Base-by-base conservation (phyloP, 2,888 invertebrate species). In the Lypha dubia region DNA sequence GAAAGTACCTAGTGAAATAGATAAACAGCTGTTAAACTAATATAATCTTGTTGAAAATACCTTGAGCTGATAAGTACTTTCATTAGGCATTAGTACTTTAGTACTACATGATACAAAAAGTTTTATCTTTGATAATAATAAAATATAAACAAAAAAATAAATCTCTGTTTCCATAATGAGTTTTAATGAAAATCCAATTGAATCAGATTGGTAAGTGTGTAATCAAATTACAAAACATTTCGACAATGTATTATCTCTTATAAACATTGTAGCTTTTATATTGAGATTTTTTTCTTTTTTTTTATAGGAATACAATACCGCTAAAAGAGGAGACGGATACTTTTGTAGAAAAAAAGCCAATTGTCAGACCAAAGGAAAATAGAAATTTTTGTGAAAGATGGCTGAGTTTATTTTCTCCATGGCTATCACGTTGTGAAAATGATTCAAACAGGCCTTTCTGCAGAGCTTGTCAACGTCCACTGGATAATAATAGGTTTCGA, bases 401-500 rank as follows among this genome's bases (percentile, higher is more conserved):
- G 91, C 60, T 91, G 0, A 91, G 85, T 5, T 83, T 91, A 1
- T 91, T 91, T 35, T 88, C 89, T 13, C 91, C 92, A 2, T 91
- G 91, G 91, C 80, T 91, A 0, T 75, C 86, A 4, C 88, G 91
- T 0, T 89, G 88, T 3, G 83, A 87, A 7, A 86, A 88, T 15
- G 90, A 91, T 82, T 87, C 88, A 0, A 88, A 90, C 51, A 90
- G 91, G 63, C 91, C 92, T 0, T 91, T 89, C 56, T 91, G 91
- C 15, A 87, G 89, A 11, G 92, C 90, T 0, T 91, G 91, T 41
- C 89, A 89, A 56, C 89, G 89, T 46, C 88, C 88, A 1, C 71
- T 91, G 20, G 91, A 91, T 51, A 91, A 91, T 63, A 91, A 91
- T 73, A 90, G 90, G 3, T 91, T 91, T 65, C 90, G 92, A 28